These are phyloP conservation scores for Erythrocercus mccallii DNA, from an alignment of 2,113 vertebrate genomes.

Conservation along the genomic window DNA sequence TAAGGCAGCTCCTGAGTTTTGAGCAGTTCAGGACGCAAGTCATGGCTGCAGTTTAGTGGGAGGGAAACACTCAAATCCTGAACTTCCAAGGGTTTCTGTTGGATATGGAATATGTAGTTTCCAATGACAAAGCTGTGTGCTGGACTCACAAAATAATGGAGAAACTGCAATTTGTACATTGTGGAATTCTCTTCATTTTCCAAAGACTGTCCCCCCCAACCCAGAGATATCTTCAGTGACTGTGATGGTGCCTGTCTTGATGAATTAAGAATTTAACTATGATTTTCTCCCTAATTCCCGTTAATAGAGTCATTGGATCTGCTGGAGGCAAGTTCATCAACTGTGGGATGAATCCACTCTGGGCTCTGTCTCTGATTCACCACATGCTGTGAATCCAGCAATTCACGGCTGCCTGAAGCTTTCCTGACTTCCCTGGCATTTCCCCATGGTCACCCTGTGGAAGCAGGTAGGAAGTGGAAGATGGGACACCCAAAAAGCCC, in stretches of 20 bases:
- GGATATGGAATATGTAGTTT: background rate
- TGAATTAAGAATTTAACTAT: background rate
- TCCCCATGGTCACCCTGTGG: background rate
- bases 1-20: background rate
- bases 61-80: background rate
- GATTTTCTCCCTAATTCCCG: background rate
- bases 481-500: background rate
- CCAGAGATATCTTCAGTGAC: background rate
- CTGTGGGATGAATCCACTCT: background rate
- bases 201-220: background rate
- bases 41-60: background rate
- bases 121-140: background rate
- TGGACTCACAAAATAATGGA: rapidly evolving
- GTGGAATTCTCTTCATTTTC: background rate
- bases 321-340: background rate
- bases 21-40: background rate
- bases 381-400: rapidly evolving
- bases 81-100: background rate
- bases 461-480: background rate
- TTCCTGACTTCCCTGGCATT: background rate
- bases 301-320: background rate
- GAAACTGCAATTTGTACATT: background rate
- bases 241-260: rapidly evolving
- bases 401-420: rapidly evolving
- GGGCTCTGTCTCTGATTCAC: background rate